Percentiles rank a stretch among this genome's conserved stretches.
Conservation (phyloP, 2,113 vertebrate species). For the Periophthalmus modestus region DNA sequence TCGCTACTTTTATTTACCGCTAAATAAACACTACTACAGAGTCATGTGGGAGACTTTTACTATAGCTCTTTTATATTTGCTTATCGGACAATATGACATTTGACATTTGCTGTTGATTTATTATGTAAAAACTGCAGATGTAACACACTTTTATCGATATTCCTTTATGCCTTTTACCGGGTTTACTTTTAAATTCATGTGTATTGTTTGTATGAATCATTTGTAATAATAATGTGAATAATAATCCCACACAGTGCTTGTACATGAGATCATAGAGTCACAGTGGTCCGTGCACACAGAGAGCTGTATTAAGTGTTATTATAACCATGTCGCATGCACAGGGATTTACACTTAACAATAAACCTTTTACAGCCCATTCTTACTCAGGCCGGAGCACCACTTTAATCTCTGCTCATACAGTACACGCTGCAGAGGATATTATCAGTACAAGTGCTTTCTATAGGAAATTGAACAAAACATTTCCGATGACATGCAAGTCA, state of each 20-base stretch:
- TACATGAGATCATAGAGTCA: neutral
- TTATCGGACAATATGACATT: neutral
- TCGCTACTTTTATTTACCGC: slow-evolving; percentile 28
- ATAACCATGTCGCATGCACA: slow-evolving; percentile 30
- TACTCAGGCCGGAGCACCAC: slow-evolving; percentile 36
- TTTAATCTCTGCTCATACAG: slow-evolving; percentile 45
- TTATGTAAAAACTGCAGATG: neutral
- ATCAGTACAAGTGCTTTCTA: no score
- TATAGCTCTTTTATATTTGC: no score
- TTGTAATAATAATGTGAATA: no score
- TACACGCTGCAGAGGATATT: no score
- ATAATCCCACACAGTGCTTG: neutral
- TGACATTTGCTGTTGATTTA: neutral
- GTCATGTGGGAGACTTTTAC: neutral
- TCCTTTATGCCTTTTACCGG: neutral
- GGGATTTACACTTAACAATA: slow-evolving; percentile 48
- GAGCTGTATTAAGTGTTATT: neutral
- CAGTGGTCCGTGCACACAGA: neutral
- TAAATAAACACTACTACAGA: neutral
- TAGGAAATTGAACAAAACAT: neutral
- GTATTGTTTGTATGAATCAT: neutral
- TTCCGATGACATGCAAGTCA: no score
- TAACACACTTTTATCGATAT: neutral
- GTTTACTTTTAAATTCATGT: neutral
- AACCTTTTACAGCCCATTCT: slow-evolving; percentile 45